Base-by-base conservation (phyloP, 2,113 vertebrate genomes). In the Nothoprocta pentlandii region DNA sequence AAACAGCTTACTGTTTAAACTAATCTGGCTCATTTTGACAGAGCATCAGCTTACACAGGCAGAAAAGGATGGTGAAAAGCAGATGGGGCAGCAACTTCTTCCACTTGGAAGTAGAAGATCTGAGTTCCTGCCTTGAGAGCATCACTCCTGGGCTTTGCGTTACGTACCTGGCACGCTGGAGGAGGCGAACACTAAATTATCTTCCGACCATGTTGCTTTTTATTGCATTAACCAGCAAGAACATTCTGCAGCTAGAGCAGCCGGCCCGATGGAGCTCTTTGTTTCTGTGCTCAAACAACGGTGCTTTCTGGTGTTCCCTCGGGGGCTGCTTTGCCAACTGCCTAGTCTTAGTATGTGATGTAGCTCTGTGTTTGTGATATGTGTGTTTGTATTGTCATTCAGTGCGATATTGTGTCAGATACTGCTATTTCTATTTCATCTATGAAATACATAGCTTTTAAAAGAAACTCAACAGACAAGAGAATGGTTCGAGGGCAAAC, bases 381-480 rank as follows among this genome's bases (percentile, higher is more conserved):
- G 70, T 93, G 80, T 96, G 88, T 95, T 95, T 95, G 93, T 94
- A 85, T 95, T 97, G 93, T 96, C 90, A 95, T 73, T 91, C 4
- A 7, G 77, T 89, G 88, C 0, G 2, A 69, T 95, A 56, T 51
- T 89, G 88, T 95, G 89, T 96, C 92, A 92, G 93, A 93, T 94
- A 79, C 88, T 69, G 74, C 92, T 93, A 81, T 90, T 90, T 95
- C 83, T 90, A 58, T 90, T 95, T 95, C 89, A 81, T 94, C 90
- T 95, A 13, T 82, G 88, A 89, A 92, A 92, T 46, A 49, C 53
- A 62, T 66, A 89, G 86, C 80, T 96, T 95, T 95, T 79, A 95
- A 95, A 81, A 93, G 77, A 92, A 95, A 74, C 83, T 95, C 80
- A 77, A 69, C 74, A 93, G 92, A 95, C 83, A 90, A 83, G 34